A percentile compares a stretch with the other conserved stretches of the same genome.
phyloP scores from a whole-genome alignment of 2,797 vertebrate species.

The Danio jaintianensis region DNA sequence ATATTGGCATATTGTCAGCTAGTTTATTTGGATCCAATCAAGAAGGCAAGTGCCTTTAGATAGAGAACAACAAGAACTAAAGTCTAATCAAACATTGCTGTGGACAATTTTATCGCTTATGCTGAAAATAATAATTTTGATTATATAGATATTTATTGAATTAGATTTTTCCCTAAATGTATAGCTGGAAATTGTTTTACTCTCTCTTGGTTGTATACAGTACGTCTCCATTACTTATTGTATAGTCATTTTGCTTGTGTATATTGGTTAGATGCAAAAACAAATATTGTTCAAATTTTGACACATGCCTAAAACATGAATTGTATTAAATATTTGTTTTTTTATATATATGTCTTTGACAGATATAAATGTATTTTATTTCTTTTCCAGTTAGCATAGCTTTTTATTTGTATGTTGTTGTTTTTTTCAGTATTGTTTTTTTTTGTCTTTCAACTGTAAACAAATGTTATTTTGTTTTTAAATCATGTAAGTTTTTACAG shows the following conservation, averaged over 20 bases:
- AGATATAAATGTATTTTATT: background rate
- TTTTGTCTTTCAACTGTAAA: constrained; percentile 45
- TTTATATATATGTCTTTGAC: too few relatives aligned
- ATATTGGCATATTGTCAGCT: background rate
- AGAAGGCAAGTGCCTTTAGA: constrained; percentile 32
- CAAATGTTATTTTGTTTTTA: constrained; percentile 17
- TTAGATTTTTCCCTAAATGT: constrained; percentile 72
- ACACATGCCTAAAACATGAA: constrained; percentile 19
- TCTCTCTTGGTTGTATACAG: constrained; percentile 10
- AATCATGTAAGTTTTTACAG: constrained; percentile 38
- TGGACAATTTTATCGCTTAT: constrained; percentile 45
- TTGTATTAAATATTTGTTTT: constrained; percentile 22
- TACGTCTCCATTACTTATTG: constrained; percentile 10
- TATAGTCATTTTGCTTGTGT: constrained; percentile 20
- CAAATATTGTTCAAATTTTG: background rate
- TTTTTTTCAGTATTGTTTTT: constrained; percentile 45
- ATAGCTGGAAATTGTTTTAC: constrained; percentile 51
- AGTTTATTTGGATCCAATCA: constrained; percentile 24
- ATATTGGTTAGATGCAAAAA: constrained; percentile 14
- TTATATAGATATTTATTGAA: constrained; percentile 58
- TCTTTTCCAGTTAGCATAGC: background rate
- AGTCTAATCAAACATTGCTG: constrained; percentile 38
- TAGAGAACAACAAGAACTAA: constrained; percentile 14
- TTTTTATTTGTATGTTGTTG: constrained; percentile 16
- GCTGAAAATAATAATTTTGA: constrained; percentile 66